Conservation (phyloP, 2,888 invertebrate species). For the Drosophila mercatorum region DNA sequence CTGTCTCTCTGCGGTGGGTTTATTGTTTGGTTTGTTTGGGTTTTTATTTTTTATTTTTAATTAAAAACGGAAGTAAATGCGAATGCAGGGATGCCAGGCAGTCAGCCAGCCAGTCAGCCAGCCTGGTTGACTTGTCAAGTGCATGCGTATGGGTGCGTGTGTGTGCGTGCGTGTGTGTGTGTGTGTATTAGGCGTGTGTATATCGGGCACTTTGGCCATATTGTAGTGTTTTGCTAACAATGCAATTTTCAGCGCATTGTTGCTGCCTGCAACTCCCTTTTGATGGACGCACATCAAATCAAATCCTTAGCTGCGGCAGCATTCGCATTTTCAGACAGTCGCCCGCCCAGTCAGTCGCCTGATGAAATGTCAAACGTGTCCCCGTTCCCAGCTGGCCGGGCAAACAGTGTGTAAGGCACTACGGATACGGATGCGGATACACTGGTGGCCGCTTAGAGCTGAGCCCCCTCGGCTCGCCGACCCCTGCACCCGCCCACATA, state of each 20-base stretch:
- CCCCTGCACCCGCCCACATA: conserved; percentile 4
- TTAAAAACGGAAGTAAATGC: conserved; percentile 79
- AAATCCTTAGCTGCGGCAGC: conserved; percentile 45
- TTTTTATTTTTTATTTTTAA: conserved; percentile 78
- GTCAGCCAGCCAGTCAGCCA: conserved; percentile 38
- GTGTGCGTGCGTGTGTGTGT: conserved; percentile 17
- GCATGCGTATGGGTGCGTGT: conserved; percentile 38
- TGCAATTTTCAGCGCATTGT: conserved; percentile 80
- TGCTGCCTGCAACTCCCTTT: conserved; percentile 58
- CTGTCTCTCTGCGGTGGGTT: conserved; percentile 53
- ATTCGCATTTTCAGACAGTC: conserved; percentile 66
- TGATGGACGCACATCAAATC: conserved; percentile 77
- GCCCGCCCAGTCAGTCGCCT: conserved; percentile 33
- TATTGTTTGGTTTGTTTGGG: conserved; percentile 75
- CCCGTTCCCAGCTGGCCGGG: conserved; percentile 33
- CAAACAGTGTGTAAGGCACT: conserved; percentile 37
- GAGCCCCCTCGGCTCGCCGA: conserved; percentile 26
- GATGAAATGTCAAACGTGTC: conserved; percentile 80
- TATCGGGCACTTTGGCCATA: conserved; percentile 76
- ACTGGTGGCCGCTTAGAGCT: conserved; percentile 52
- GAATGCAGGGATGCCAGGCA: conserved; percentile 35
- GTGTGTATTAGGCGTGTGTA: conserved; percentile 36
- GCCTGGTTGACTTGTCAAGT: conserved; percentile 61
- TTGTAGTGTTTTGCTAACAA: conserved; percentile 81
- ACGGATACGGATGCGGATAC: conserved; percentile 67